Conservation (phyloP, 2,113 vertebrate species). For the Thunnus maccoyii region DNA sequence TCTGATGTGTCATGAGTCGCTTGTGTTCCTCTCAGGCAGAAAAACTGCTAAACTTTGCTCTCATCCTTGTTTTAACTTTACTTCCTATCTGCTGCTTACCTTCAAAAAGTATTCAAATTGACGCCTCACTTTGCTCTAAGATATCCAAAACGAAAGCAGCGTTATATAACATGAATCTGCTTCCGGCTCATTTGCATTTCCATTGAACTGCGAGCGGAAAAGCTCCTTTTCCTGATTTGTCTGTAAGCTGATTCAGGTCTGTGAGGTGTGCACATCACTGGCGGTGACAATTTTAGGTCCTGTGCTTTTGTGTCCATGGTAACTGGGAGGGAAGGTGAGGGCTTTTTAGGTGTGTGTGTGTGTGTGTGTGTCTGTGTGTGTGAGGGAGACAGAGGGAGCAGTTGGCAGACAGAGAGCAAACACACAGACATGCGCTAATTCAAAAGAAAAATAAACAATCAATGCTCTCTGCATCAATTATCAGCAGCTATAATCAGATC, state of each 20-base stretch:
- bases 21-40: constrained; percentile 42
- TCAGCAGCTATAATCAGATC: constrained; percentile 42
- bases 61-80: constrained; percentile 3
- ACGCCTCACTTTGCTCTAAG: constrained; percentile 22
- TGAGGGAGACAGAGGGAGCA: constrained; percentile 12
- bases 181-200: constrained; percentile 45
- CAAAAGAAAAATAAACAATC: constrained; percentile 48
- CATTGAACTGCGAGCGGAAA: constrained; percentile 29
- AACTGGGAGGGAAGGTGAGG: constrained; percentile 79
- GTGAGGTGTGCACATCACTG: constrained; percentile 60
- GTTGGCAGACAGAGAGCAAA: constrained; percentile 41
- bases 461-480: constrained; percentile 32
- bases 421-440: constrained; percentile 37
- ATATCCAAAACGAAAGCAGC: constrained; percentile 29
- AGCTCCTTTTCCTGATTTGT: constrained; percentile 57
- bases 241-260: constrained; percentile 49
- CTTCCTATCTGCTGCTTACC: constrained; percentile 15
- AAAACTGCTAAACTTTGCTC: constrained; percentile 48
- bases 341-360: constrained; percentile 58
- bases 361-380: constrained; percentile 28
- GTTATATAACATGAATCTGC: constrained; percentile 54
- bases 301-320: constrained; percentile 83
- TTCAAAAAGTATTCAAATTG: constrained; percentile 30
- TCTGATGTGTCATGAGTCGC: constrained; percentile 70
- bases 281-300: constrained; percentile 69